phyloP scores from a whole-genome alignment of 2,113 vertebrate genomes.

The Daubentonia madagascariensis region DNA sequence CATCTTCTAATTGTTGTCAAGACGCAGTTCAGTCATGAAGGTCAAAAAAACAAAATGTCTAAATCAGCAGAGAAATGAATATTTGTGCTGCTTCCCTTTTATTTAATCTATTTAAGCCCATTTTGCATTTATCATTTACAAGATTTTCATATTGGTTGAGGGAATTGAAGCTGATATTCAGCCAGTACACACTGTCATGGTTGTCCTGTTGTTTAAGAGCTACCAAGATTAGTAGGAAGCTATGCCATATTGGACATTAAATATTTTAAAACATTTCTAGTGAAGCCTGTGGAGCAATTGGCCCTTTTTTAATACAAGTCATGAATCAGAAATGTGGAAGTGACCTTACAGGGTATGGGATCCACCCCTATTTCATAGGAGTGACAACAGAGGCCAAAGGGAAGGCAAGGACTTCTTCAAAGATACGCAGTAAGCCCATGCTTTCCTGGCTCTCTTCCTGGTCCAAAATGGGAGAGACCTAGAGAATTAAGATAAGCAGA shows the following conservation, averaged over 20 bases:
- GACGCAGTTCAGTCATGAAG: not conserved
- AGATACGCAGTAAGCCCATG: not conserved
- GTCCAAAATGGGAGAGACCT: no score
- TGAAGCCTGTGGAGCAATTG: not conserved
- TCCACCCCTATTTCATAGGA: not conserved
- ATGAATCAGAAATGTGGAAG: not conserved
- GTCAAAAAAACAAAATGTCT: not conserved
- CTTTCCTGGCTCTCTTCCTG: not conserved
- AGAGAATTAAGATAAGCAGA: not conserved
- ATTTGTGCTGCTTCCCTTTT: not conserved
- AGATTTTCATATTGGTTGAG: not conserved
- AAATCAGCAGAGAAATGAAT: not conserved
- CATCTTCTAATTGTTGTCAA: not conserved
- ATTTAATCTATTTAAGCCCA: not conserved
- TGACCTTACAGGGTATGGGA: rapidly evolving
- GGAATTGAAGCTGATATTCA: not conserved
- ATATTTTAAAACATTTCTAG: not conserved
- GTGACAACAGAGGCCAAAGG: not conserved
- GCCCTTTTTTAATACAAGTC: not conserved
- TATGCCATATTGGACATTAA: rapidly evolving
- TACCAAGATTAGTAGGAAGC: not conserved
- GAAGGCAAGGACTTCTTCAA: not conserved
- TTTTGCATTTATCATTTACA: not conserved
- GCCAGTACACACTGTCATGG: not conserved
- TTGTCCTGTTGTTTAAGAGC: not conserved